phyloP scores from a whole-genome alignment of 2,113 vertebrate genomes.

The Oreotrochilus melanogaster region DNA sequence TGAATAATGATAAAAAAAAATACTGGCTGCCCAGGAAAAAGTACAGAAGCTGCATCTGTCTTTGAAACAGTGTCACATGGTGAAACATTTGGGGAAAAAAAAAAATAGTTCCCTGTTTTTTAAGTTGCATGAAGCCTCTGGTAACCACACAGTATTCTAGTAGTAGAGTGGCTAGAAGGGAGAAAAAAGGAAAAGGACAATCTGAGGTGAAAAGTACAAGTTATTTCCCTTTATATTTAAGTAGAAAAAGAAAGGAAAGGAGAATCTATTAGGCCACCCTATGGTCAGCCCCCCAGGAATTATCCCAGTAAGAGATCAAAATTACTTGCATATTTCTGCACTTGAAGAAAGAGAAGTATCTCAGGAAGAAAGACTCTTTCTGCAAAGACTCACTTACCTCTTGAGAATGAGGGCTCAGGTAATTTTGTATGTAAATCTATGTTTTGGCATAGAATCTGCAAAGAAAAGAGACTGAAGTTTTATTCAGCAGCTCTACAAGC shows the following conservation, averaged over 20 bases:
- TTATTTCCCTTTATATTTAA: neutral
- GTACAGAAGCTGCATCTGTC: accelerated
- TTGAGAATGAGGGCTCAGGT: neutral
- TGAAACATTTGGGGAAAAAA: neutral
- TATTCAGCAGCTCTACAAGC: neutral
- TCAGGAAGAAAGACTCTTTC: neutral
- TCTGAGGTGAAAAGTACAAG: neutral
- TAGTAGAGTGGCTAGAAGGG: neutral
- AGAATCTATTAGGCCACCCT: neutral
- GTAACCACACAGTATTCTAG: neutral
- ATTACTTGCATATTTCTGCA: neutral
- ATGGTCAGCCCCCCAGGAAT: neutral
- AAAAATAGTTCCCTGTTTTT: neutral
- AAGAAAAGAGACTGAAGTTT: neutral
- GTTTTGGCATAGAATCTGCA: neutral
- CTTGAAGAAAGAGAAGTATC: neutral
- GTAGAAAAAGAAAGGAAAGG: neutral
- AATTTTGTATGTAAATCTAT: neutral
- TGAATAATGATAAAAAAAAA: neutral
- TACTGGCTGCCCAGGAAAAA: neutral
- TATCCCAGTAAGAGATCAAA: neutral
- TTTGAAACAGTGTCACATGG: neutral
- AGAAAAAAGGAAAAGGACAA: neutral
- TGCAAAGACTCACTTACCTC: neutral
- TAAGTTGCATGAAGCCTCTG: neutral